Percentiles rank a stretch among this genome's conserved stretches.
These are phyloP conservation scores for Diplogasteroides magnus DNA, from an alignment of 1,140 invertebrate species.

Conservation along the genomic window DNA sequence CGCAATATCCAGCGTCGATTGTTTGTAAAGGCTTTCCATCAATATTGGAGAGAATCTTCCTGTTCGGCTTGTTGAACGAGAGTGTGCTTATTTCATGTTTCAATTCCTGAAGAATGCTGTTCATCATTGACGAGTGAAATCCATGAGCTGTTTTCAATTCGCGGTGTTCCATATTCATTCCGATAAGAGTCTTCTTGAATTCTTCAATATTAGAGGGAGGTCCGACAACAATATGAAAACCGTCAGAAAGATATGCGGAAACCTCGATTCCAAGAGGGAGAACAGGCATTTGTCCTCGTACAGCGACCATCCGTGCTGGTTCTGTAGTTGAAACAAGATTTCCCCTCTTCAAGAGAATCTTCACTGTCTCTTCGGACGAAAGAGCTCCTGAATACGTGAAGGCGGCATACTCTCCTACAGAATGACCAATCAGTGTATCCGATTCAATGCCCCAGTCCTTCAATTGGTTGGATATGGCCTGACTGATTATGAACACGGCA, in stretches of 20 bases:
- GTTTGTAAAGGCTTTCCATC: slow-evolving; percentile 27
- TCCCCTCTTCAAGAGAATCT: slow-evolving; percentile 28
- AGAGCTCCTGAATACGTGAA: slow-evolving; percentile 24
- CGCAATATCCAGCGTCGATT: slow-evolving; percentile 32
- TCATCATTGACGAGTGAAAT: slow-evolving; percentile 43
- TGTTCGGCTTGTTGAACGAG: slow-evolving; percentile 25
- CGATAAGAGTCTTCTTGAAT: slow-evolving; percentile 22
- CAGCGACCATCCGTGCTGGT: slow-evolving; percentile 38
- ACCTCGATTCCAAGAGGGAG: slow-evolving; percentile 34
- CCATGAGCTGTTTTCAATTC: slow-evolving; percentile 33
- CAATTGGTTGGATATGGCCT: slow-evolving; percentile 18
- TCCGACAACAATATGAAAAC: slow-evolving; percentile 35
- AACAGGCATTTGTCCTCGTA: slow-evolving; percentile 10
- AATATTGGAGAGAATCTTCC: slow-evolving; percentile 34
- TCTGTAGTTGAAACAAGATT: slow-evolving; percentile 26
- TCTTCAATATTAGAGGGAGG: slow-evolving; percentile 12
- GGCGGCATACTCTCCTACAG: slow-evolving; percentile 44
- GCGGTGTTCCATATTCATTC: slow-evolving; percentile 17
- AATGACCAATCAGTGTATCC: slow-evolving; percentile 36
- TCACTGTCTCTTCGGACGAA: slow-evolving; percentile 13
- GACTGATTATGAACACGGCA: slow-evolving; percentile 32
- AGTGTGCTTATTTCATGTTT: no score
- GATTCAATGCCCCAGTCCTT: slow-evolving; percentile 19
- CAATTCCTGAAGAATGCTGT: slow-evolving; percentile 33
- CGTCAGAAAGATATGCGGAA: slow-evolving; percentile 28